Conservation (phyloP, 2,888 invertebrate species). For the Prenolepis imparis region DNA sequence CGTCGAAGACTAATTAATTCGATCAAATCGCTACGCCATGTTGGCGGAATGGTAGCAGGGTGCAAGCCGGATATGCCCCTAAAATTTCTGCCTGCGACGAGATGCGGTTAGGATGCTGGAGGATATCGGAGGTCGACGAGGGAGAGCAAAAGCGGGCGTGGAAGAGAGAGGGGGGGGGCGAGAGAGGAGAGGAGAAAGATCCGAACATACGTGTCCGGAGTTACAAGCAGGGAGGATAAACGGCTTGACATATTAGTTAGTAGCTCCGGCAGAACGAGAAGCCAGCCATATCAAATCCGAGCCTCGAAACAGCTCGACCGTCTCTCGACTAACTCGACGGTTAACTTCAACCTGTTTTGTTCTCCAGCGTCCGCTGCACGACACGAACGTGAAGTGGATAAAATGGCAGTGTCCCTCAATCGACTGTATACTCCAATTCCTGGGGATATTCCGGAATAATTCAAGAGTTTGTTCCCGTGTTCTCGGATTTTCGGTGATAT, state of each 20-base stretch:
- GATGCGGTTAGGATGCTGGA: slow-evolving; percentile 52
- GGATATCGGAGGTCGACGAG: slow-evolving; percentile 47
- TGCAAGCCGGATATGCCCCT: slow-evolving; percentile 31
- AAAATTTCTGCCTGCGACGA: slow-evolving; percentile 46
- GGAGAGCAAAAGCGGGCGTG: slow-evolving; percentile 42
- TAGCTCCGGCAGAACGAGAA: slow-evolving; percentile 61
- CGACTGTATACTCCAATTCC: neutral
- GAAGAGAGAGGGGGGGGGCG: neutral
- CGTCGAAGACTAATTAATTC: slow-evolving; percentile 45
- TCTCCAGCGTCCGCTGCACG: slow-evolving; percentile 25
- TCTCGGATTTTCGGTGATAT: neutral
- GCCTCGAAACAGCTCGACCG: slow-evolving; percentile 66
- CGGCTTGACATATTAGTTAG: slow-evolving; percentile 78
- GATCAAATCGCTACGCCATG: slow-evolving; percentile 52
- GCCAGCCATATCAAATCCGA: slow-evolving; percentile 69
- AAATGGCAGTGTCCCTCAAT: slow-evolving; percentile 26
- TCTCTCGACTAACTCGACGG: slow-evolving; percentile 63
- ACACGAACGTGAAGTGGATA: slow-evolving; percentile 48
- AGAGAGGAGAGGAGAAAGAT: slow-evolving; percentile 36
- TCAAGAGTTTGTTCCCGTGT: neutral
- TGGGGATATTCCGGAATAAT: neutral
- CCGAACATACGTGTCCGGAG: slow-evolving; percentile 76
- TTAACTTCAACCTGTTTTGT: slow-evolving; percentile 71
- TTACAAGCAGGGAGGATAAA: slow-evolving; percentile 75
- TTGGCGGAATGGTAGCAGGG: slow-evolving; percentile 32